phyloP scores from a whole-genome alignment of 1,140 invertebrate species.

The Dendrolimus kikuchii region DNA sequence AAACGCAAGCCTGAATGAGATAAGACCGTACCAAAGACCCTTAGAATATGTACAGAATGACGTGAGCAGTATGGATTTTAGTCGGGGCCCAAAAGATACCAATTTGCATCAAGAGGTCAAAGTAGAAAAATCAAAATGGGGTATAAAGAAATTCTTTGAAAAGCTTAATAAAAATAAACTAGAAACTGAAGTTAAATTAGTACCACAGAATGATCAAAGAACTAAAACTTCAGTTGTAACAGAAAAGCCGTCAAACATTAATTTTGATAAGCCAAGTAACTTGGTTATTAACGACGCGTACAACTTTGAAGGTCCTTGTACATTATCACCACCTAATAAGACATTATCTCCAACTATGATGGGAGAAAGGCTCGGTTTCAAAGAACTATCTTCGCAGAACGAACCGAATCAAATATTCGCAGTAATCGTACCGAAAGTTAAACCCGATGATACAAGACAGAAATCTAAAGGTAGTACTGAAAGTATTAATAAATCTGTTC shows the following conservation, averaged over 20 bases:
- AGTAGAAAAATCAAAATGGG: conserved; percentile 58
- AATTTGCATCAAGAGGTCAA: conserved; percentile 55
- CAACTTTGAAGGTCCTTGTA: conserved; percentile 54
- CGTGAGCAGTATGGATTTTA: conserved; percentile 77
- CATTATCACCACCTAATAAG: conserved; percentile 62
- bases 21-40: conserved; percentile 69
- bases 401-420: conserved; percentile 61
- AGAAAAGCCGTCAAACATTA: conserved; percentile 38
- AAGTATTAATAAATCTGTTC: conserved; percentile 45
- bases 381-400: conserved; percentile 44
- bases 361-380: conserved; percentile 56
- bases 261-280: conserved; percentile 48
- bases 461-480: conserved; percentile 37
- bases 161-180: conserved; percentile 49
- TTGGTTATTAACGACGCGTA: conserved; percentile 44
- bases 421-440: conserved; percentile 64
- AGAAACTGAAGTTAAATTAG: conserved; percentile 73
- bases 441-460: conserved; percentile 32
- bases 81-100: conserved; percentile 49
- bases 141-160: conserved; percentile 52
- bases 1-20: conserved; percentile 48
- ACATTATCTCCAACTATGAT: conserved; percentile 64
- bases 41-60: conserved; percentile 85
- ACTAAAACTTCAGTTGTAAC: conserved; percentile 37
- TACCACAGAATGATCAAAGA: conserved; percentile 37